Conservation (phyloP, 2,113 vertebrate genomes). For the Eolophus roseicapilla region DNA sequence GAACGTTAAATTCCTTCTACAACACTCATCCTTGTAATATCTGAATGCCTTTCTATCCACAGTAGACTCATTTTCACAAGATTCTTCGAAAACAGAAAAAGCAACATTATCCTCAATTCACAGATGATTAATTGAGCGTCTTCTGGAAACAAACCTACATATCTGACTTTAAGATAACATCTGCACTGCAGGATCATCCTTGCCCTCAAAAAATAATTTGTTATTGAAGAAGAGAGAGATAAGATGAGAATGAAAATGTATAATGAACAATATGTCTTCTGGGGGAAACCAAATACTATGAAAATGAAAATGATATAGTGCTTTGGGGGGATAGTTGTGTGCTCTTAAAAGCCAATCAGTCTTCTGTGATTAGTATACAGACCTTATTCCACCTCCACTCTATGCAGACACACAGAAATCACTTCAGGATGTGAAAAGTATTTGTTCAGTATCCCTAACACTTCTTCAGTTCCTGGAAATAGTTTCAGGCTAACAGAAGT, state of each 20-base stretch:
- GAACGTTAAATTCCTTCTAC: constrained; percentile 1
- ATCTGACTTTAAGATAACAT: neutral
- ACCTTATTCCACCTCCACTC: neutral
- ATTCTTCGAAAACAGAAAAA: neutral
- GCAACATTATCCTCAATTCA: neutral
- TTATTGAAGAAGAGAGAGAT: neutral
- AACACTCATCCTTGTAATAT: neutral
- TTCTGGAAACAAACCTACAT: neutral
- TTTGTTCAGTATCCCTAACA: neutral
- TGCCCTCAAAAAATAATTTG: neutral
- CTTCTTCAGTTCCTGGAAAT: neutral
- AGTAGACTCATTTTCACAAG: neutral
- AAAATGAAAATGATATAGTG: neutral
- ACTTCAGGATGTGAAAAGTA: neutral
- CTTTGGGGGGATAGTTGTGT: neutral
- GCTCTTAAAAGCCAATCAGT: neutral
- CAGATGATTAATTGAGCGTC: neutral
- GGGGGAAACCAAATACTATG: neutral
- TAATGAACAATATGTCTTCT: neutral
- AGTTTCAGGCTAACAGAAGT: neutral
- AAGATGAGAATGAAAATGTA: neutral
- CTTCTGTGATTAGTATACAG: neutral
- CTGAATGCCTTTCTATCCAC: neutral
- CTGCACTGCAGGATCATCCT: neutral
- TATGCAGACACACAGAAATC: neutral